These are phyloP conservation scores for Macrocentrus cingulum DNA, from an alignment of 1,140 invertebrate species.

Conservation along the genomic window DNA sequence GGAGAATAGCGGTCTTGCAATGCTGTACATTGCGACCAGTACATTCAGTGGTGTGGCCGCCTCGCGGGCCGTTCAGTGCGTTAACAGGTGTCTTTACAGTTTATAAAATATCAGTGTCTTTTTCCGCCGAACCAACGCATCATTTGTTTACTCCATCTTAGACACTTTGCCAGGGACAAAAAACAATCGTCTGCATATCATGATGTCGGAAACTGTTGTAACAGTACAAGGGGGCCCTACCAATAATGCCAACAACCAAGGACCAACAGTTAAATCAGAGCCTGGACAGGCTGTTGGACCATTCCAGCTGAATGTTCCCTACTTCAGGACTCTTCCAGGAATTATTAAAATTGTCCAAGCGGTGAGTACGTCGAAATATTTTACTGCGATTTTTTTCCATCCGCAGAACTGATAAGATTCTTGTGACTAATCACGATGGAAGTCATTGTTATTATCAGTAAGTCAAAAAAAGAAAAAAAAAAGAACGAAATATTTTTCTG, in stretches of 20 bases:
- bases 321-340: conserved; percentile 60
- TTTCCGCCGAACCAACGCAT: too few species aligned
- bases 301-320: conserved; percentile 53
- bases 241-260: conserved; percentile 41
- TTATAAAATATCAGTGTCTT: neutral
- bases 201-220: conserved; percentile 54
- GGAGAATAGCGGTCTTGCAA: conserved; percentile 37
- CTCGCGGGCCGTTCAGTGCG: conserved; percentile 6
- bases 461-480: too few species aligned
- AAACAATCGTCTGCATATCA: conserved; percentile 31
- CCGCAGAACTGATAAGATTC: too few species aligned
- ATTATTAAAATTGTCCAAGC: conserved; percentile 60
- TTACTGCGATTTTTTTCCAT: conserved; percentile 1
- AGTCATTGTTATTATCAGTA: too few species aligned
- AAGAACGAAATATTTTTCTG: too few species aligned
- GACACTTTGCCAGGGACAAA: too few species aligned
- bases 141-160: neutral
- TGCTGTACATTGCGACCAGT: conserved; percentile 35
- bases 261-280: conserved; percentile 43
- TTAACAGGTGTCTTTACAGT: conserved; percentile 14
- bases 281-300: conserved; percentile 46
- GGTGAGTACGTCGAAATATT: conserved; percentile 49
- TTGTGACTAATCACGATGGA: too few species aligned
- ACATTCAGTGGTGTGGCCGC: conserved; percentile 41
- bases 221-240: conserved; percentile 46